Conservation (phyloP, 2,797 vertebrate genomes). For the Halcyon smyrnensis region DNA sequence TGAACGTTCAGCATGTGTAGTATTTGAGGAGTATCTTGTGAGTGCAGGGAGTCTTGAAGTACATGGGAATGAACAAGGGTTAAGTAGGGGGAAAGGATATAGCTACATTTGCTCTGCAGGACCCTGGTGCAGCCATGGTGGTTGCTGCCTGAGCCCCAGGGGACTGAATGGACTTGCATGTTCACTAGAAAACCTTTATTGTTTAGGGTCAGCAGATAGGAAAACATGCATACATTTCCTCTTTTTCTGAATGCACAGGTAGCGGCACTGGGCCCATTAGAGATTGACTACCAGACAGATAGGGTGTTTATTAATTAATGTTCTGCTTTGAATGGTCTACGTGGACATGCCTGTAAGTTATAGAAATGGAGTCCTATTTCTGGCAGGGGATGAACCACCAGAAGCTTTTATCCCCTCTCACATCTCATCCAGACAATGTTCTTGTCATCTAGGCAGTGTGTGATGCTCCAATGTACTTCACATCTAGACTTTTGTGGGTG, state of each 20-base stretch:
- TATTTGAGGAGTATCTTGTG: background rate
- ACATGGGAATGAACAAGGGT: background rate
- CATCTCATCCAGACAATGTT: rapidly evolving
- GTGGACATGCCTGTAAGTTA: background rate
- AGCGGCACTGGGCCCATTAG: background rate
- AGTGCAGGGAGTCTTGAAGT: background rate
- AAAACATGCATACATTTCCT: background rate
- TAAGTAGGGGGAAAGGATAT: background rate
- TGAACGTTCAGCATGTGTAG: background rate
- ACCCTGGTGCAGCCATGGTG: background rate
- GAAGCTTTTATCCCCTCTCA: background rate
- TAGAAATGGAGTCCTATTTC: background rate
- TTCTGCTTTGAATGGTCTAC: background rate
- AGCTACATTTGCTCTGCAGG: background rate
- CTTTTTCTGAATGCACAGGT: background rate
- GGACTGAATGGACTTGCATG: background rate
- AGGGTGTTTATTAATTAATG: background rate
- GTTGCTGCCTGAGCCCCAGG: background rate
- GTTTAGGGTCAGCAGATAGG: background rate
- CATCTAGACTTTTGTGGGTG: background rate
- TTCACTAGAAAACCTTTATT: background rate
- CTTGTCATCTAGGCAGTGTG: background rate
- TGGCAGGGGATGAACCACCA: background rate
- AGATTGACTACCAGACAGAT: background rate
- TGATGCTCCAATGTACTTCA: background rate